These are phyloP conservation scores for Rosalia funebris DNA, from an alignment of 2,888 invertebrate species.

Conservation along the genomic window DNA sequence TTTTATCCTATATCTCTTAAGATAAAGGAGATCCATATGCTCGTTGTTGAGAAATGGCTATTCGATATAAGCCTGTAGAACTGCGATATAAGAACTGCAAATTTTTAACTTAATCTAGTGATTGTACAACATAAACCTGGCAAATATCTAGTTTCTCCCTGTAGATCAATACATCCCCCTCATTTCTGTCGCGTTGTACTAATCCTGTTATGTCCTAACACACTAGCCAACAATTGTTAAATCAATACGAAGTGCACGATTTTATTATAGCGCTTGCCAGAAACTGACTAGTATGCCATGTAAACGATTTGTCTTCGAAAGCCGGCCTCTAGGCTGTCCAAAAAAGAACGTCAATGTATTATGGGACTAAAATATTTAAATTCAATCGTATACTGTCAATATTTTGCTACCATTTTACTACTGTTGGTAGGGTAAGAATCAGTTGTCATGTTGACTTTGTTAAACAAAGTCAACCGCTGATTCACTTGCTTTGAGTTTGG, in stretches of 20 bases:
- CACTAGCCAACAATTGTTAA: conserved; percentile 9
- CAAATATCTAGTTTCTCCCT: background rate
- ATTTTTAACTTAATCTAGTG: background rate
- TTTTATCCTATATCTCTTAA: background rate
- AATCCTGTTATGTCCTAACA: conserved; percentile 8
- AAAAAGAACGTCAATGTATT: too few relatives aligned
- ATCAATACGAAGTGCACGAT: conserved; percentile 9
- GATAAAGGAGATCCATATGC: too few relatives aligned
- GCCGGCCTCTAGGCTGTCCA: too few relatives aligned
- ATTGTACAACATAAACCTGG: background rate
- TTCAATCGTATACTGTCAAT: too few relatives aligned
- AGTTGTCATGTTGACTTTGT: too few relatives aligned
- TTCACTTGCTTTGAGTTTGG: too few relatives aligned
- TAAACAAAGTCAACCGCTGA: too few relatives aligned
- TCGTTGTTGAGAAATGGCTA: background rate
- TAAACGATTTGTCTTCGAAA: too few relatives aligned
- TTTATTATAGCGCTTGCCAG: background rate
- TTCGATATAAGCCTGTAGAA: background rate
- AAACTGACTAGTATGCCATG: too few relatives aligned
- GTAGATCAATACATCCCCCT: background rate
- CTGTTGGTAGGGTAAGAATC: too few relatives aligned
- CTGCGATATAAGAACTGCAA: background rate
- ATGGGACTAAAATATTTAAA: too few relatives aligned
- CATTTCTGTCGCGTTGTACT: conserved; percentile 1
- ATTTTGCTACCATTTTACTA: too few relatives aligned